phyloP scores from a whole-genome alignment of 1,140 invertebrate species.

The Dinoponera quadriceps region DNA sequence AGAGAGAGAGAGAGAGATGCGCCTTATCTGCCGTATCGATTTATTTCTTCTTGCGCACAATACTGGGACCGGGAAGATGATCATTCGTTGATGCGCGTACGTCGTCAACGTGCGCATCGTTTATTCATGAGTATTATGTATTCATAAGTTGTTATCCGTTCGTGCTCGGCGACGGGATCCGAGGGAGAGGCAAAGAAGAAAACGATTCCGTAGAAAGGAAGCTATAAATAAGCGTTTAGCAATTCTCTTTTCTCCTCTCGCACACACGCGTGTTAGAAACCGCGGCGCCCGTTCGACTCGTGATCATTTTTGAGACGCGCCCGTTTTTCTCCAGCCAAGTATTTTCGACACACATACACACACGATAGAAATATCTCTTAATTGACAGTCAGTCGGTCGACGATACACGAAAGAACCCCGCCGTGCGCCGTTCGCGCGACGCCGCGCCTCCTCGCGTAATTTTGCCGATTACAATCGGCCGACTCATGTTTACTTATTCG shows the following conservation, averaged over 20 bases:
- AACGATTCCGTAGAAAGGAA: not conserved
- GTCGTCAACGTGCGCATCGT: not conserved
- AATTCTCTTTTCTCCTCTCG: not conserved
- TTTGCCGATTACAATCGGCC: not conserved
- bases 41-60: no score
- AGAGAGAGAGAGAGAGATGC: no score
- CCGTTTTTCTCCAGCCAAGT: not conserved
- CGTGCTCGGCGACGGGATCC: not conserved
- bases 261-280: not conserved
- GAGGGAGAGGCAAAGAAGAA: not conserved
- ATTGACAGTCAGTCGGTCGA: no score
- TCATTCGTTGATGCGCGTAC: not conserved
- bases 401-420: no score
- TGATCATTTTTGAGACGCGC: not conserved
- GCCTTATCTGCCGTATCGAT: no score
- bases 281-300: not conserved
- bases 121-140: constrained; percentile 19
- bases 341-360: not conserved
- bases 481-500: not conserved
- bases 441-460: not conserved
- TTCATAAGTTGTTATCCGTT: constrained; percentile 21
- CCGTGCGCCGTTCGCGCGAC: no score
- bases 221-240: not conserved
- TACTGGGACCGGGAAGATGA: not conserved
- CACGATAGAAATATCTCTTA: no score